Percentiles rank a stretch among this genome's conserved stretches.
Conservation (phyloP, 2,113 vertebrate species). For the Leucopsar rothschildi region DNA sequence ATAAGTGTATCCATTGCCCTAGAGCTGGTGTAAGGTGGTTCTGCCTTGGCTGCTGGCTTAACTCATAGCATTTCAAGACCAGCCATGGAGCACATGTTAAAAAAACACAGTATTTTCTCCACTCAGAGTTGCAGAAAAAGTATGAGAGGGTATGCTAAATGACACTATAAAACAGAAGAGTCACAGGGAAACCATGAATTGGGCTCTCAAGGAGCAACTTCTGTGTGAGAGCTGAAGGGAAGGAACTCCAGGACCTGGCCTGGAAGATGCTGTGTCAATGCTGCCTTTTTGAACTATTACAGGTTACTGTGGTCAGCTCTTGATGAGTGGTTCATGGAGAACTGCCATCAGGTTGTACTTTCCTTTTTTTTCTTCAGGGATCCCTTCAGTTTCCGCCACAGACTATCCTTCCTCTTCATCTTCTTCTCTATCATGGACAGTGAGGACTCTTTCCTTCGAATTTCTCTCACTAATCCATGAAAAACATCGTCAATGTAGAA, state of each 20-base stretch:
- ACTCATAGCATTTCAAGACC: not conserved
- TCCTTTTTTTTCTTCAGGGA: slow-evolving; percentile 78
- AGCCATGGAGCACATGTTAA: not conserved
- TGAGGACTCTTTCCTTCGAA: slow-evolving; percentile 74
- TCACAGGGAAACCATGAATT: not conserved
- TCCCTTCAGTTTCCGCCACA: slow-evolving; percentile 78
- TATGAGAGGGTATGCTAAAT: not conserved
- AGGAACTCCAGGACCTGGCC: not conserved
- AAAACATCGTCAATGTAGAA: slow-evolving; percentile 84
- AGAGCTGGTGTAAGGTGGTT: not conserved
- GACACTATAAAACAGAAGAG: slow-evolving; percentile 10
- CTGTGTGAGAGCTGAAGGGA: not conserved
- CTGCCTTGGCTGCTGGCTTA: not conserved
- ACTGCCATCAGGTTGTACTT: slow-evolving; percentile 60
- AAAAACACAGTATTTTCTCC: not conserved
- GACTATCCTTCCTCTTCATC: slow-evolving; percentile 70
- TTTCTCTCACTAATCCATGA: slow-evolving; percentile 80
- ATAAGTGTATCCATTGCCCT: not conserved
- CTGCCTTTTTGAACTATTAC: slow-evolving; percentile 15
- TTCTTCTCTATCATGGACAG: slow-evolving; percentile 70
- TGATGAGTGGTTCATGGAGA: not conserved
- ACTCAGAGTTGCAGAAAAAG: not conserved
- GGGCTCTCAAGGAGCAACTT: not conserved
- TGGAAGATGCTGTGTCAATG: slow-evolving; percentile 23
- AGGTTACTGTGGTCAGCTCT: not conserved